Evolutionary conservation across 2,113 vertebrate species (phyloP), one percentile per base, ranked within the genome.

Genomic region (Poeciliopsis prolifica): DNA sequence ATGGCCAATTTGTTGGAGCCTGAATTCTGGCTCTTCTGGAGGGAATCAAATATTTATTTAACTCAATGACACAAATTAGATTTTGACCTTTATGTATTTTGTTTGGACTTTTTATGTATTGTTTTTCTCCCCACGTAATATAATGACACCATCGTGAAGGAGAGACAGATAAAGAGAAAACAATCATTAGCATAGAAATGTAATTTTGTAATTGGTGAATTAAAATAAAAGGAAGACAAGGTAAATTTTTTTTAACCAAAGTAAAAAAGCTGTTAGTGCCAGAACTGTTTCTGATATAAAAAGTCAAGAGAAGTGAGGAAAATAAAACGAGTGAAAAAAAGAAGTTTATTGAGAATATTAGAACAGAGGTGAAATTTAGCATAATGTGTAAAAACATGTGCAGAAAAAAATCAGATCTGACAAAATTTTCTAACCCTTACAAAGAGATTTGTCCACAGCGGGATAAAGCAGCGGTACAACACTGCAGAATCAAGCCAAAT

Each of bases 351-450:
- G 15, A 66, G 31, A 37, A 28, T 3, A 69, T 78, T 5, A 80
- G 75, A 73, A 86, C 70, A 77, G 61, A 2, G 64, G 44, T 70
- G 68, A 84, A 70, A 87, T 30, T 64, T 74, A 80, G 74, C 48
- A 81, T 61, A 76, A 80, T 66, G 65, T 3, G 65, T 24, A 67
- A 65, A 65, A 64, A 71, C 24, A 69, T 19, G 26, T 31, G 65
- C 44, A 80, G 33, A 68, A n/a, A 68, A 73, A 15, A 15, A 22
- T 6, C 1, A 1, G 14, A 48, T 19, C 44, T 70, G 17, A 7
- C 2, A 26, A 69, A 24, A 35, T 66, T 0, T 70, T 8, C 3
- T 28, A 69, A 65, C 31, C 68, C 64, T 81, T 70, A 83, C 67
- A 44, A 3, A 63, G 17, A 11, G 5, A 33, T 33, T 70, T 67